Percentiles rank a stretch among this genome's conserved stretches.
Conservation (phyloP, 2,797 vertebrate species). For the Enteromius mattozi region DNA sequence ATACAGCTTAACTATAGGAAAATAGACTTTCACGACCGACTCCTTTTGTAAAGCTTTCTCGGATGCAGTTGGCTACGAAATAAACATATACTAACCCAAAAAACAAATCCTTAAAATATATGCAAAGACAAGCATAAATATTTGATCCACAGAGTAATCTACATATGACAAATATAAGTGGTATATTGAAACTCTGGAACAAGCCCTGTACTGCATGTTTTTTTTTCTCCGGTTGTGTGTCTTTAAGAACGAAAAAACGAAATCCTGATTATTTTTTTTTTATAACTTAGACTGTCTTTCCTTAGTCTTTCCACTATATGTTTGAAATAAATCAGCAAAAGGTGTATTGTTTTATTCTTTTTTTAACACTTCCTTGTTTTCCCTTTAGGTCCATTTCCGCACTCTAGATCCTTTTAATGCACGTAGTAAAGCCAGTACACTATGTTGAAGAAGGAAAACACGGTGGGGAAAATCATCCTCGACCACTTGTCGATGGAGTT, state of each 20-base stretch:
- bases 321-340: constrained; percentile 62
- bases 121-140: constrained; percentile 88
- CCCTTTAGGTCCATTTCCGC: constrained; percentile 51
- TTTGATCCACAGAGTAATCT: constrained; percentile 86
- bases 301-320: constrained; percentile 67
- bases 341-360: constrained; percentile 68
- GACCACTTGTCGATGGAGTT: constrained; percentile 99
- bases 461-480: constrained; percentile 97
- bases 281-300: constrained; percentile 63
- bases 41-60: constrained; percentile 79
- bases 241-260: constrained; percentile 73
- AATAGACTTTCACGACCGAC: constrained; percentile 82
- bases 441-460: constrained; percentile 99
- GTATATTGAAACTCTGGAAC: constrained; percentile 82
- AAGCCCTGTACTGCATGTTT: constrained; percentile 75
- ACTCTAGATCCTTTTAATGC: constrained; percentile 82
- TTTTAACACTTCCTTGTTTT: constrained; percentile 60
- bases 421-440: constrained; percentile 99
- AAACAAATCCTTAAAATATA: constrained; percentile 84
- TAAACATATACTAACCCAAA: constrained; percentile 82
- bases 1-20: constrained; percentile 82
- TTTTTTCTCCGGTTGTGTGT: constrained; percentile 75
- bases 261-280: constrained; percentile 82
- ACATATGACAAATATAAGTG: constrained; percentile 85
- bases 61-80: constrained; percentile 83